Percentiles rank a stretch among this genome's conserved stretches.
These are phyloP conservation scores for Varecia variegata DNA, from an alignment of 2,797 vertebrate genomes.

Conservation along the genomic window DNA sequence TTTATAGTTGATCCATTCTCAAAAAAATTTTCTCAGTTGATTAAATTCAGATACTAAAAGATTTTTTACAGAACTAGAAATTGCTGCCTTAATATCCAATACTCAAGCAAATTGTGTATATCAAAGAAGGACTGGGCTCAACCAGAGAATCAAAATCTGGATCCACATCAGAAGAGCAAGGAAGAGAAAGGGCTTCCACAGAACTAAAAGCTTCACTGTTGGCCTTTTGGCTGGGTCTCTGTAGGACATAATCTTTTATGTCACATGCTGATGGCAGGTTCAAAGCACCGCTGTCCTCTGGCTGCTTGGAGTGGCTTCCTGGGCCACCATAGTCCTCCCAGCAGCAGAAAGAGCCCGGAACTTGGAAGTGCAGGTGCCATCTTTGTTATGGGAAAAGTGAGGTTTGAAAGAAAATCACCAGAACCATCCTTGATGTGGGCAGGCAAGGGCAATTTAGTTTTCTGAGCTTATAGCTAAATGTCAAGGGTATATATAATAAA, in stretches of 20 bases:
- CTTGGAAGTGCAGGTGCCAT: not conserved
- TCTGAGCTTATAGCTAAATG: not conserved
- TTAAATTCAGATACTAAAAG: not conserved
- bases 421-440: not conserved
- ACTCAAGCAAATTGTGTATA: not conserved
- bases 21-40: not conserved
- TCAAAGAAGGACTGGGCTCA: not conserved
- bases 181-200: conserved; percentile 55
- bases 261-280: conserved; percentile 74
- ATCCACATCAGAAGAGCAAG: conserved; percentile 51
- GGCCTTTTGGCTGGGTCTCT: conserved; percentile 22
- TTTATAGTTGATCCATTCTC: not conserved
- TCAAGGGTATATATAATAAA: not conserved
- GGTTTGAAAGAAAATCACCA: not conserved
- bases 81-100: not conserved
- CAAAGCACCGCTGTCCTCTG: conserved; percentile 67
- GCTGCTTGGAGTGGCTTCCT: conserved; percentile 4
- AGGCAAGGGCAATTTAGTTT: too few relatives aligned
- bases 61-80: conserved; percentile 11
- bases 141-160: too few relatives aligned
- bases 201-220: conserved; percentile 48
- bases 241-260: conserved; percentile 67
- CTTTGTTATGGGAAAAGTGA: not conserved
- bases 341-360: not conserved
- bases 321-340: conserved; percentile 73